Evolutionary conservation across 2,888 invertebrate genomes (phyloP).

Genomic region (Nipponacmea schrenckii): DNA sequence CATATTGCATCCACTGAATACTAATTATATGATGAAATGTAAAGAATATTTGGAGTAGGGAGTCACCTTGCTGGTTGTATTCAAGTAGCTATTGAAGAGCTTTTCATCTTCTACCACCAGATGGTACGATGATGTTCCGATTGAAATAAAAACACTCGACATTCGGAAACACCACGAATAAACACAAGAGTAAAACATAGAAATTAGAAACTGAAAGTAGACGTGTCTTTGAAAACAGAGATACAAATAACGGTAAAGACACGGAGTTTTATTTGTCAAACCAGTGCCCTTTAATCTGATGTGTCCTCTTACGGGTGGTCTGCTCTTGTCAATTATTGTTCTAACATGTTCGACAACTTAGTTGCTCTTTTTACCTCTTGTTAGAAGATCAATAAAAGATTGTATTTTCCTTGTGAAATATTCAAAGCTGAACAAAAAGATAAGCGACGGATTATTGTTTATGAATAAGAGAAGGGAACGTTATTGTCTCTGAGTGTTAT

Average conservation of each 20-base stretch:
- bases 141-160: constrained; percentile 2
- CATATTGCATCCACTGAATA: too few relatives aligned
- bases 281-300: neutral
- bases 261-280: constrained; percentile 6
- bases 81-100: neutral
- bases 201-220: neutral
- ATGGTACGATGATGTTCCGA: neutral
- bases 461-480: too few relatives aligned
- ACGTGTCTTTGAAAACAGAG: constrained; percentile 1
- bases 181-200: neutral
- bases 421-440: neutral
- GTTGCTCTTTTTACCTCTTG: constrained; percentile 1
- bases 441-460: neutral
- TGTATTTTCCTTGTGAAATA: neutral
- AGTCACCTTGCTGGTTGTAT: too few relatives aligned
- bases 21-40: too few relatives aligned
- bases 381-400: constrained; percentile 1
- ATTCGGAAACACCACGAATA: neutral
- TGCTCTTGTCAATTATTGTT: neutral
- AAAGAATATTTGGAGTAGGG: too few relatives aligned
- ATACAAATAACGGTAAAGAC: neutral
- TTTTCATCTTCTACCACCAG: neutral
- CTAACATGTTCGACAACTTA: constrained; percentile 4
- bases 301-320: neutral
- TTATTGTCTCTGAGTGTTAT: too few relatives aligned